Percentiles rank a stretch among this genome's conserved stretches.
phyloP scores from a whole-genome alignment of 2,888 invertebrate species.

The Plebejus anna region DNA sequence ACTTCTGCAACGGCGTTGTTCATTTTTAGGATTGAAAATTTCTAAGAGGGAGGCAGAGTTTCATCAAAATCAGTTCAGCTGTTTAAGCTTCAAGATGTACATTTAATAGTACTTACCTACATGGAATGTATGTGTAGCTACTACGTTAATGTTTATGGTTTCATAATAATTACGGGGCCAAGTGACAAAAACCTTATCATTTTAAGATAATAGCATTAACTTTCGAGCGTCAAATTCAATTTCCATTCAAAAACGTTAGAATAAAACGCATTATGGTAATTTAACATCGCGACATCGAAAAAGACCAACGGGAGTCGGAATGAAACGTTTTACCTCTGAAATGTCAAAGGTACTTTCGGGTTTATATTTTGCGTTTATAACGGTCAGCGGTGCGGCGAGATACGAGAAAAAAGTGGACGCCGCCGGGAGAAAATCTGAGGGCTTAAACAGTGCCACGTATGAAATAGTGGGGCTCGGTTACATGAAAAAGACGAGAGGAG shows the following conservation, averaged over 20 bases:
- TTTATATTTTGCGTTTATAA: slow-evolving; percentile 79
- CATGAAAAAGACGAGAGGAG: slow-evolving; percentile 79
- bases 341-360: slow-evolving; percentile 76
- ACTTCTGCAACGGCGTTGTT: no score
- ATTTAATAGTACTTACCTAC: no score
- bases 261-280: slow-evolving; percentile 1
- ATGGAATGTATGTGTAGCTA: no score
- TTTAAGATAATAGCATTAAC: background rate
- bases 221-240: slow-evolving; percentile 22
- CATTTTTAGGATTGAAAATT: no score
- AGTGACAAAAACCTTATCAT: background rate
- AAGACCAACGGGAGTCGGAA: slow-evolving; percentile 60
- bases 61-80: no score
- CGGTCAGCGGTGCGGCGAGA: slow-evolving; percentile 70
- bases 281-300: slow-evolving; percentile 43
- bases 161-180: background rate
- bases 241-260: slow-evolving; percentile 21
- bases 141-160: no score
- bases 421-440: slow-evolving; percentile 77
- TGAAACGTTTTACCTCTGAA: slow-evolving; percentile 73
- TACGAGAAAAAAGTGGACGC: slow-evolving; percentile 72
- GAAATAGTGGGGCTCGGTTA: slow-evolving; percentile 78
- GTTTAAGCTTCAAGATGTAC: no score
- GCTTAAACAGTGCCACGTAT: slow-evolving; percentile 79
- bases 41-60: no score